phyloP scores from a whole-genome alignment of 1,140 invertebrate species.

The Leucophenga varia region DNA sequence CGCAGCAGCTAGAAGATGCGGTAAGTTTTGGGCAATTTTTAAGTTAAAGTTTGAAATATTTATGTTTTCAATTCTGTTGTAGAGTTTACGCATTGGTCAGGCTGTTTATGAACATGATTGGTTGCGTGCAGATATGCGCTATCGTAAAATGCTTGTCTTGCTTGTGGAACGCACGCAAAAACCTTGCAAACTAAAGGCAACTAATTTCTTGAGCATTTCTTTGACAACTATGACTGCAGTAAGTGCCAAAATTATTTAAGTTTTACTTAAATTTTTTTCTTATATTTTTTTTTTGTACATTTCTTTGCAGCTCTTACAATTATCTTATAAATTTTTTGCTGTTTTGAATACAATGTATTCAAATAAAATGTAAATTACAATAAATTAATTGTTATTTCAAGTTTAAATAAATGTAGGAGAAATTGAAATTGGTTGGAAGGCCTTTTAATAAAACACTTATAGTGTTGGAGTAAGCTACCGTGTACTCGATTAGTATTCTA shows the following conservation, averaged over 20 bases:
- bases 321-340: constrained; percentile 42
- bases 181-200: constrained; percentile 32
- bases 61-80: background rate
- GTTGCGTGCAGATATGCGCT: constrained; percentile 22
- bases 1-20: constrained; percentile 31
- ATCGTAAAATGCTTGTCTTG: constrained; percentile 28
- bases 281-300: background rate
- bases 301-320: constrained; percentile 26
- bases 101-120: constrained; percentile 38
- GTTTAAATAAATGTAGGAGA: no score
- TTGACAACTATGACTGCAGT: constrained; percentile 34
- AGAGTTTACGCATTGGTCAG: constrained; percentile 30
- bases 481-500: no score
- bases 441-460: no score
- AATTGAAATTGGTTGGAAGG: no score
- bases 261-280: background rate
- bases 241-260: constrained; percentile 5
- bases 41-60: background rate
- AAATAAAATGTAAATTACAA: no score
- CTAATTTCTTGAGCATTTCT: constrained; percentile 28
- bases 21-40: no score
- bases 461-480: no score
- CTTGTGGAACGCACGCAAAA: constrained; percentile 29
- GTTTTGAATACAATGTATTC: constrained; percentile 40
- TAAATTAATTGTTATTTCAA: no score